Percentiles rank a stretch among this genome's conserved stretches.
phyloP scores from a whole-genome alignment of 2,113 vertebrate genomes.

The Takifugu flavidus region DNA sequence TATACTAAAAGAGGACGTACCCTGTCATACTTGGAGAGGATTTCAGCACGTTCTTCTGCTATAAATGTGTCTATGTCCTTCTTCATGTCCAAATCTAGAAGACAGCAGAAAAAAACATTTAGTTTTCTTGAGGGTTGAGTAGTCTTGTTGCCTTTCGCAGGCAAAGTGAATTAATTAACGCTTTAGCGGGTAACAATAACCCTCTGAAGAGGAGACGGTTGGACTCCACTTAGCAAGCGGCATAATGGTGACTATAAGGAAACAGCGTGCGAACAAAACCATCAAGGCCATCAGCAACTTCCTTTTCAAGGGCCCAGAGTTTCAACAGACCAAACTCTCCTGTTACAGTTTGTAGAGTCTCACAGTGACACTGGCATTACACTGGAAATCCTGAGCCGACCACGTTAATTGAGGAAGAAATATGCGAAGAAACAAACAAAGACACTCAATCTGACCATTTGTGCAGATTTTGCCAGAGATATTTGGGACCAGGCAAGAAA shows the following conservation, averaged over 20 bases:
- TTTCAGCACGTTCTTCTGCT: slow-evolving; percentile 86
- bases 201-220: neutral
- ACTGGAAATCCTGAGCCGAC: no score
- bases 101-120: slow-evolving; percentile 11
- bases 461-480: no score
- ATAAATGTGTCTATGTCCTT: slow-evolving; percentile 88
- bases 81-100: slow-evolving; percentile 90
- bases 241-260: neutral
- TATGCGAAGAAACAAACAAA: no score
- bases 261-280: neutral
- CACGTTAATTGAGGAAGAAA: no score
- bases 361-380: neutral
- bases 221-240: neutral
- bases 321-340: neutral
- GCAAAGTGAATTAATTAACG: no score
- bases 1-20: slow-evolving; percentile 50
- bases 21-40: slow-evolving; percentile 89
- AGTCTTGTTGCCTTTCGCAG: no score
- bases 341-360: neutral
- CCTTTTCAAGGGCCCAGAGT: neutral
- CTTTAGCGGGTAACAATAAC: neutral
- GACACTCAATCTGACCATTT: no score
- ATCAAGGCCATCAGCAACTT: slow-evolving; percentile 1
- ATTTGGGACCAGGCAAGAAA: no score
- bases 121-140: no score